A percentile compares a stretch with the other conserved stretches of the same genome.
Evolutionary conservation across 2,113 vertebrate genomes (phyloP).

Genomic region (Mobula hypostoma): DNA sequence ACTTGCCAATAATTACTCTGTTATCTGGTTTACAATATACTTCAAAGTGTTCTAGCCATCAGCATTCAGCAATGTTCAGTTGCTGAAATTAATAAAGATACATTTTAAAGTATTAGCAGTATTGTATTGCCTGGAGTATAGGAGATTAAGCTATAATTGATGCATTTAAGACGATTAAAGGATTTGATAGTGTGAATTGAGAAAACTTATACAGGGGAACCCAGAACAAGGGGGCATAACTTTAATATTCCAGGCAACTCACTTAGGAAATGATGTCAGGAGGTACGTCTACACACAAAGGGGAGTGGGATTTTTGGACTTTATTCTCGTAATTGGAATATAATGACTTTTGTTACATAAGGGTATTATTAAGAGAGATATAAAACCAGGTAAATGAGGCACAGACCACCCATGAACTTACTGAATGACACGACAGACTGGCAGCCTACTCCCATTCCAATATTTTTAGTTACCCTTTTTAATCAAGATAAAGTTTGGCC

Average conservation of each 20-base stretch:
- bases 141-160: not conserved
- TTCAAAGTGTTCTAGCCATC: not conserved
- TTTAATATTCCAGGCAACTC: not conserved
- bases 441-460: not conserved
- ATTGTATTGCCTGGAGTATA: not conserved
- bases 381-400: not conserved
- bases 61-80: not conserved
- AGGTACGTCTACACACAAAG: not conserved
- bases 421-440: not conserved
- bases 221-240: not conserved
- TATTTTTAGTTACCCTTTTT: not conserved
- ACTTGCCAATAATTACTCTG: not conserved
- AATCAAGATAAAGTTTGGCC: not conserved
- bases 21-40: not conserved
- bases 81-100: not conserved
- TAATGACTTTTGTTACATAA: not conserved
- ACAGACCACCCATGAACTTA: not conserved
- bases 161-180: not conserved
- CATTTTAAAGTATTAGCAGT: not conserved
- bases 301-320: not conserved
- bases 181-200: not conserved
- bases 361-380: not conserved
- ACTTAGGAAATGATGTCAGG: not conserved
- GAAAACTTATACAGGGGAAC: not conserved
- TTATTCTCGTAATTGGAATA: too few relatives aligned